These are phyloP conservation scores for Gandaritis pyraliata DNA, from an alignment of 2,888 invertebrate species.

Conservation along the genomic window DNA sequence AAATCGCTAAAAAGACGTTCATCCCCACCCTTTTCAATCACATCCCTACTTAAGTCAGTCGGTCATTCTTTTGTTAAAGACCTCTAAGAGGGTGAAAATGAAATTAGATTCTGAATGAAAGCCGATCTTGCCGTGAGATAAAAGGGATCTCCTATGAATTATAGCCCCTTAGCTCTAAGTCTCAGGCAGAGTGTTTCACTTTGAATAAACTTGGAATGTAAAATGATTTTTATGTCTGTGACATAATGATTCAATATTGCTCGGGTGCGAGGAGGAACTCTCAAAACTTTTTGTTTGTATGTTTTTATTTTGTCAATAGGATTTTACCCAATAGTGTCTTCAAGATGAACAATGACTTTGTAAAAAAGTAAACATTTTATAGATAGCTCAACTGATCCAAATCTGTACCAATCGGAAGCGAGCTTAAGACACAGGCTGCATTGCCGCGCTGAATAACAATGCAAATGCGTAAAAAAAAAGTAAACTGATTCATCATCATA, in stretches of 20 bases:
- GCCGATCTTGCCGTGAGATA: slow-evolving; percentile 74
- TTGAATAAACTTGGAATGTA: background rate
- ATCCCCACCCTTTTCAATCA: slow-evolving; percentile 60
- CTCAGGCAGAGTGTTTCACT: background rate
- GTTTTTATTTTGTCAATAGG: no score
- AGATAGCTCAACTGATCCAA: no score
- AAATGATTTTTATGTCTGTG: background rate
- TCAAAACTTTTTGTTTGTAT: no score
- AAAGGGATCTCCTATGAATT: slow-evolving; percentile 79
- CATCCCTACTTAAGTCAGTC: slow-evolving; percentile 67
- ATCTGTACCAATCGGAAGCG: no score
- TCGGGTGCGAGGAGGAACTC: background rate
- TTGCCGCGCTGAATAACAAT: no score
- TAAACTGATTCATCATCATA: no score
- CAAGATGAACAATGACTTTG: no score
- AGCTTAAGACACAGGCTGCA: no score
- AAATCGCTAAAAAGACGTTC: slow-evolving; percentile 58
- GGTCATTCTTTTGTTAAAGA: slow-evolving; percentile 79
- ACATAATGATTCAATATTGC: background rate
- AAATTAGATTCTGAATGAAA: slow-evolving; percentile 83
- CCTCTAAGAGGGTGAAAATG: slow-evolving; percentile 78
- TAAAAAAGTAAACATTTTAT: no score
- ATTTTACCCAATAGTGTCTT: no score
- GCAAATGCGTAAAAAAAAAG: no score
- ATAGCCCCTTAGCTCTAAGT: slow-evolving; percentile 57